phyloP scores from a whole-genome alignment of 1,140 invertebrate species.

The Macrocentrus cingulum region DNA sequence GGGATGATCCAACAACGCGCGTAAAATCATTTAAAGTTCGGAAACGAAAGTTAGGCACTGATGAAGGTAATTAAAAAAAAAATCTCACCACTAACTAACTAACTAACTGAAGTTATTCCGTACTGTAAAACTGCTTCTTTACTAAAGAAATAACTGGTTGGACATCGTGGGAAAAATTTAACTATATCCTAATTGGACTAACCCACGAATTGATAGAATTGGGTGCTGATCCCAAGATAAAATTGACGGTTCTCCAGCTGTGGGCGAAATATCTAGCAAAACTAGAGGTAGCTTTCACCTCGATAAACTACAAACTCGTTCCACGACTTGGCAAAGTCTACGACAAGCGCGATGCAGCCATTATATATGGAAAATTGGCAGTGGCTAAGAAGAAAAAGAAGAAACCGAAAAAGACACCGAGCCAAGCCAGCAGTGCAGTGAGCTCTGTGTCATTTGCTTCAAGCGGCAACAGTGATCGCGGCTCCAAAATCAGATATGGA shows the following conservation, averaged over 20 bases:
- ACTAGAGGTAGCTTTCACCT: constrained; percentile 64
- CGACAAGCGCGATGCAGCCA: constrained; percentile 58
- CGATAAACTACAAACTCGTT: constrained; percentile 46
- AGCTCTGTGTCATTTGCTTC: constrained; percentile 27
- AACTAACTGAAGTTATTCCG: no score
- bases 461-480: constrained; percentile 32
- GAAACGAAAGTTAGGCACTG: constrained; percentile 20
- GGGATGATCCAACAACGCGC: constrained; percentile 30
- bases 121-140: no score
- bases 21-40: constrained; percentile 38
- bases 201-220: constrained; percentile 64
- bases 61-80: constrained; percentile 26
- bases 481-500: constrained; percentile 41
- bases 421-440: constrained; percentile 20
- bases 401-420: constrained; percentile 19
- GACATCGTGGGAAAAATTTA: constrained; percentile 69
- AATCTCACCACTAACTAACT: no score
- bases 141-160: constrained; percentile 49
- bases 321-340: constrained; percentile 62
- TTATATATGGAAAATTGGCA: constrained; percentile 57
- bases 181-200: constrained; percentile 65
- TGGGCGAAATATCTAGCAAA: constrained; percentile 66
- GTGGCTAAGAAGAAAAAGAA: constrained; percentile 37
- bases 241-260: constrained; percentile 63
- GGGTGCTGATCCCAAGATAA: constrained; percentile 62